Evolutionary conservation across 2,113 vertebrate genomes (phyloP).

Genomic region (Hemiscyllium ocellatum): DNA sequence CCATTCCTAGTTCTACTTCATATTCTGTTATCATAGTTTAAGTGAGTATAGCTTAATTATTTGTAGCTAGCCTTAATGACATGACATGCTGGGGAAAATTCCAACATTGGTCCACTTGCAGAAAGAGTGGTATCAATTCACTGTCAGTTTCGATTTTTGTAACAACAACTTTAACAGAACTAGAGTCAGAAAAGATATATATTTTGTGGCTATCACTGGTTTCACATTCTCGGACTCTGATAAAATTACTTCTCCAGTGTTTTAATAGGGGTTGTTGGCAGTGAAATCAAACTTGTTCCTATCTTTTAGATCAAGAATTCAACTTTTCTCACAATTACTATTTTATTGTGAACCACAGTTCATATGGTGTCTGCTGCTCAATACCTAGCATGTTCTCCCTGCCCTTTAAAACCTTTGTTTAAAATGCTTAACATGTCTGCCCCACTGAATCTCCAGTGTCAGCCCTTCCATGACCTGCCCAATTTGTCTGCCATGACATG

Average conservation of each 20-base stretch:
- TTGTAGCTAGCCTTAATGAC: neutral
- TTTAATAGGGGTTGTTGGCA: neutral
- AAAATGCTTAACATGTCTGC: constrained; percentile 33
- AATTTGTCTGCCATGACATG: neutral
- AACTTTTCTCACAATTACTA: neutral
- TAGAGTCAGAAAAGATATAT: neutral
- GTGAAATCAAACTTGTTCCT: neutral
- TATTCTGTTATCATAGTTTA: neutral
- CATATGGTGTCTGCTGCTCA: neutral
- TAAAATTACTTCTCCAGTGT: neutral
- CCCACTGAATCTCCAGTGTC: neutral
- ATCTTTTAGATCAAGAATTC: neutral
- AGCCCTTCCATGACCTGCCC: constrained; percentile 24
- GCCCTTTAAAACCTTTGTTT: neutral
- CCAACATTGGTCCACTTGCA: neutral
- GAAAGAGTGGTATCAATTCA: neutral
- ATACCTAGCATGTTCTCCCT: neutral
- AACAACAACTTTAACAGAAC: neutral
- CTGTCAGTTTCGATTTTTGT: neutral
- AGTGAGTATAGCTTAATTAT: neutral
- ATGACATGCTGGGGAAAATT: neutral
- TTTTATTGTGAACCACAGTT: neutral
- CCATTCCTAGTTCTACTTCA: neutral
- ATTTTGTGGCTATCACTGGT: neutral
- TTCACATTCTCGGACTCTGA: neutral